A percentile compares a stretch with the other conserved stretches of the same genome.
Evolutionary conservation across 2,113 vertebrate species (phyloP).

Genomic region (Podocnemis expansa): DNA sequence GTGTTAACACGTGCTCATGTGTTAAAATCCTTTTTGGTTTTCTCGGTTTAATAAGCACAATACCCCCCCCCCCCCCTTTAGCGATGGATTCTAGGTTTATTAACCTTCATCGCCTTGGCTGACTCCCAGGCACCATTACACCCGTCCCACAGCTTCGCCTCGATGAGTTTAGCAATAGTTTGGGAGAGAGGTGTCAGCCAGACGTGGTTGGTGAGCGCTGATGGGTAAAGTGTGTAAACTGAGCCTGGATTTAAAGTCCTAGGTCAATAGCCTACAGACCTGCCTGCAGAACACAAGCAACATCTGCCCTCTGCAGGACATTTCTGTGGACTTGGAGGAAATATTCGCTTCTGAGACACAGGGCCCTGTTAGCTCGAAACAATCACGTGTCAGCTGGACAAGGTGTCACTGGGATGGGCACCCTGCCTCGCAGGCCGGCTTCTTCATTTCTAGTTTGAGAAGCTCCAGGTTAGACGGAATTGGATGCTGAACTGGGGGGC

Average conservation of each 20-base stretch:
- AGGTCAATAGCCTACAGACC: constrained; percentile 77
- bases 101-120: constrained; percentile 81
- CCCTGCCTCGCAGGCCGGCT: not conserved
- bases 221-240: constrained; percentile 81
- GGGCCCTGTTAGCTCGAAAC: constrained; percentile 16
- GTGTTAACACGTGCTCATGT: not conserved
- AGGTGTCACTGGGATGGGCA: not conserved
- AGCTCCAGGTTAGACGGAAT: not conserved
- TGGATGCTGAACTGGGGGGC: not conserved
- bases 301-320: constrained; percentile 87
- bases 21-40: constrained; percentile 27
- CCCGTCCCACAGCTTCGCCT: constrained; percentile 78
- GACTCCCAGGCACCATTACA: constrained; percentile 80
- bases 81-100: constrained; percentile 72
- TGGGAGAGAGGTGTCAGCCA: constrained; percentile 82
- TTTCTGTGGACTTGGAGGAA: constrained; percentile 66
- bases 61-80: not conserved
- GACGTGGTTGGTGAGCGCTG: constrained; percentile 82
- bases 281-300: constrained; percentile 71
- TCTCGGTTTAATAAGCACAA: constrained; percentile 3
- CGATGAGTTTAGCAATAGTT: constrained; percentile 85
- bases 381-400: constrained; percentile 9
- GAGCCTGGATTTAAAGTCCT: constrained; percentile 78
- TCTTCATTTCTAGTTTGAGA: not conserved
- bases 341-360: constrained; percentile 22